Base-by-base conservation (phyloP, 2,797 vertebrate genomes). In the Hippoglossus hippoglossus region DNA sequence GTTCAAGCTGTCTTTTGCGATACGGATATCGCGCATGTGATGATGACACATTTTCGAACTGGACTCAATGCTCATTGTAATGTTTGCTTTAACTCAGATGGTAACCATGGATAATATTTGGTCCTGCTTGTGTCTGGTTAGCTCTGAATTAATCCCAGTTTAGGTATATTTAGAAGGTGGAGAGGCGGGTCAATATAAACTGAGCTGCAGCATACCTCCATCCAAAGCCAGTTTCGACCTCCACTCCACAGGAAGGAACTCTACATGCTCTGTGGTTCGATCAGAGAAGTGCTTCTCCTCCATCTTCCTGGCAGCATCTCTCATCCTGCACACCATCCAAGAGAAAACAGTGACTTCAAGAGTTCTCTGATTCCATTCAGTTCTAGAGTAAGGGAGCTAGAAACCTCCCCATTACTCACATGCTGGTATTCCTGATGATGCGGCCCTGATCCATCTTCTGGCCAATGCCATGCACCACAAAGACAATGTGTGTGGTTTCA, bases 371-470 rank as follows among this genome's bases (percentile, higher is more conserved):
- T 28, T 77, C 9, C 6, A 19, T 10, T 72, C 19, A 25, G 4
- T 9, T 24, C 2, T 36, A 4, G 49, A 50, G 47, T 6, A 49
- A n/a, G 36, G 22, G 13, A 24, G 11, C 26, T 31, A 18, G 5
- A 49, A 50, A 52, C 22, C 6, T 22, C 10, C 21, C 16, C 3
- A 1, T n/a, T 54, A 8, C 96, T 96, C 91, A 98, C 97, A 97
- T 97, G 89, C 96, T 97, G 22, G 97, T 98, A 81, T 98, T 98
- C 92, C 96, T 96, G 86, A 98, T 98, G 85, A 99, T 99, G 79
- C 97, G 96, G 22, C 97, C 96, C 93, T 99, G 96, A 93, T 99
- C 97, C 97, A 99, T 99, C 89, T 99, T 99, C 94, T 99, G 97
- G 26, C 97, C 97, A 41, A 99, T 98, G 31, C 97, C 97, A 47